Conservation (phyloP, 1,140 invertebrate species). For the Trachymyrmex septentrionalis region DNA sequence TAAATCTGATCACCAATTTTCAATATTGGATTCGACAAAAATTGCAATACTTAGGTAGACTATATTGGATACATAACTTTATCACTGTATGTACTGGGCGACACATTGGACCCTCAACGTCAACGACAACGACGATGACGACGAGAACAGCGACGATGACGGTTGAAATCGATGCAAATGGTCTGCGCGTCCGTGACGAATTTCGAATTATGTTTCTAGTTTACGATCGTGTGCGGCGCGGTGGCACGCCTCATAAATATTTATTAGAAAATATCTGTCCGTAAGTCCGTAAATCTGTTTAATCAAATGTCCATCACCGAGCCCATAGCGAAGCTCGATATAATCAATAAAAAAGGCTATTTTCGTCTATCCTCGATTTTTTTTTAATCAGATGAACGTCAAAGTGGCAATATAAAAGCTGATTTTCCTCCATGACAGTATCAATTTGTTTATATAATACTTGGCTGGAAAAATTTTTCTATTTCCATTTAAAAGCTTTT, state of each 20-base stretch:
- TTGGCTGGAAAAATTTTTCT: neutral
- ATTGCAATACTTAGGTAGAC: too few species aligned
- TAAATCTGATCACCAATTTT: too few species aligned
- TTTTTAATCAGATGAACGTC: neutral
- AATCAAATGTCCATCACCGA: conserved; percentile 33
- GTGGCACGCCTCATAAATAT: conserved; percentile 59
- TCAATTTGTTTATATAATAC: neutral
- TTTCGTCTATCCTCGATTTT: neutral
- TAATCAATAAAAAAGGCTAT: conserved; percentile 18
- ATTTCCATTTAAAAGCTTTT: neutral
- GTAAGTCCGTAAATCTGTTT: conserved; percentile 47
- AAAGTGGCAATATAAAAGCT: neutral
- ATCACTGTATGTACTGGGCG: neutral
- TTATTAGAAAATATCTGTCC: conserved; percentile 63
- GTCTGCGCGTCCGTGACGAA: conserved; percentile 59
- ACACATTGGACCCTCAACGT: conserved; percentile 37
- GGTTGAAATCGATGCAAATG: conserved; percentile 60
- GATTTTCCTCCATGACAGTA: neutral
- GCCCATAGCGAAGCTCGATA: neutral
- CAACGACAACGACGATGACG: neutral
- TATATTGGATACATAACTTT: too few species aligned
- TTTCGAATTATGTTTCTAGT: conserved; percentile 64
- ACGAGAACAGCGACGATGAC: conserved; percentile 32
- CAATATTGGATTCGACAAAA: too few species aligned
- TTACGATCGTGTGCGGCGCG: conserved; percentile 44